Conservation (phyloP, 2,113 vertebrate species). For the Danio rerio region DNA sequence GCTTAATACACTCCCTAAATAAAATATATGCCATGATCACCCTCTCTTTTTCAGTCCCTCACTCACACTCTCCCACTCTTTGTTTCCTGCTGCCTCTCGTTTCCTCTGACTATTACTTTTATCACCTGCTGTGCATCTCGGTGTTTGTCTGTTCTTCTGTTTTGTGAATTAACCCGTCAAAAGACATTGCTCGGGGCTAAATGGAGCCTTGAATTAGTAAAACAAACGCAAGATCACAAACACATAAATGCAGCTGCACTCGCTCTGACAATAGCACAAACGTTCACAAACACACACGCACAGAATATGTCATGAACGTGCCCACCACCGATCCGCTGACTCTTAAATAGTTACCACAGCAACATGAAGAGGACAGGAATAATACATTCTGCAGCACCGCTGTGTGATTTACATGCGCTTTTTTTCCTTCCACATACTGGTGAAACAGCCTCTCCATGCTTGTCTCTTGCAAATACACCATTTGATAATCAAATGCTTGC, state of each 20-base stretch:
- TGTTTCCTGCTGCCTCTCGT: conserved; percentile 49
- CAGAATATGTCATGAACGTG: conserved; percentile 62
- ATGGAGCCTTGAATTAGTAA: conserved; percentile 60
- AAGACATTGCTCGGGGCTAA: conserved; percentile 41
- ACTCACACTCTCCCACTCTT: conserved; percentile 34
- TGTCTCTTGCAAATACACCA: background rate
- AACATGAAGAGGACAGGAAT: conserved; percentile 76
- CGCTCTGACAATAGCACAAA: conserved; percentile 28
- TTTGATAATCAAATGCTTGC: conserved; percentile 51
- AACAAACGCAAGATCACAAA: conserved; percentile 35
- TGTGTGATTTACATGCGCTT: conserved; percentile 64
- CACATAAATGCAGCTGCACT: conserved; percentile 23
- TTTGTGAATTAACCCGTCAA: conserved; percentile 65
- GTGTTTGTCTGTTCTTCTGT: conserved; percentile 59
- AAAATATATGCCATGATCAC: conserved; percentile 38
- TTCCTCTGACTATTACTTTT: conserved; percentile 41
- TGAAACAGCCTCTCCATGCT: conserved; percentile 22
- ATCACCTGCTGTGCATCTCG: conserved; percentile 51
- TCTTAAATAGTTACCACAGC: conserved; percentile 81
- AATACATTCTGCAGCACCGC: conserved; percentile 72
- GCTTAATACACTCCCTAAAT: conserved; percentile 64
- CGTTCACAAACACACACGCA: conserved; percentile 36
- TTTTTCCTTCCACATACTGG: conserved; percentile 1
- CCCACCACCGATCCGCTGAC: conserved; percentile 71
- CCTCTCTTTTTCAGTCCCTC: conserved; percentile 28